These are phyloP conservation scores for Forficula auricularia DNA, from an alignment of 1,140 invertebrate species.

Conservation along the genomic window DNA sequence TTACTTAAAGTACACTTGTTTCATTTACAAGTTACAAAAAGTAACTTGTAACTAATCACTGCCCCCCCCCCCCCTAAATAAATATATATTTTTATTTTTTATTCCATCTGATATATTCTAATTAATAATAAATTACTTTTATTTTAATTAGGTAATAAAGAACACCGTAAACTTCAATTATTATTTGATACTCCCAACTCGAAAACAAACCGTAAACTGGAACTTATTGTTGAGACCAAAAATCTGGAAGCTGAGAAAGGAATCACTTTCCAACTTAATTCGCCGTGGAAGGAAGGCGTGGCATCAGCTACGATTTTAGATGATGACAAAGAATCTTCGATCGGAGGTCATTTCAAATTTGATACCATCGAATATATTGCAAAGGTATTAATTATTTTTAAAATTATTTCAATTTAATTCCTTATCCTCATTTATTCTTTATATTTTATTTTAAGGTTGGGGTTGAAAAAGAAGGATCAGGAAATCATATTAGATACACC, in stretches of 20 bases:
- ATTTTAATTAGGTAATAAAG: slow-evolving; percentile 11
- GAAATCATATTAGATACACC: slow-evolving; percentile 33
- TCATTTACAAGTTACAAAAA: too few relatives aligned
- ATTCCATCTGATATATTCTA: too few relatives aligned
- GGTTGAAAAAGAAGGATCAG: slow-evolving; percentile 34
- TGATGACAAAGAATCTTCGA: slow-evolving; percentile 33
- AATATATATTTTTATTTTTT: too few relatives aligned
- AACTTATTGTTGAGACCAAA: slow-evolving; percentile 21
- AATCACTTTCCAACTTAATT: background rate
- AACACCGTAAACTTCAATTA: slow-evolving; percentile 29
- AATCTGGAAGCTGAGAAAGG: slow-evolving; percentile 16
- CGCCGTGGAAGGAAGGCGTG: slow-evolving; percentile 14
- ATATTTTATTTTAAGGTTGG: slow-evolving; percentile 28
- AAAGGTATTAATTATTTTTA: slow-evolving; percentile 15
- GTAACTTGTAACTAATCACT: too few relatives aligned
- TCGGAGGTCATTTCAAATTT: slow-evolving; percentile 32
- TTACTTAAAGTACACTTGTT: too few relatives aligned
- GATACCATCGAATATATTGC: slow-evolving; percentile 39
- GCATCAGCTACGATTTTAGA: slow-evolving; percentile 25
- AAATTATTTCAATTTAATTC: too few relatives aligned
- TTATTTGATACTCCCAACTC: slow-evolving; percentile 44
- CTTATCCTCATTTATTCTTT: too few relatives aligned
- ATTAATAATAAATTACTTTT: too few relatives aligned
- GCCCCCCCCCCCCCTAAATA: too few relatives aligned
- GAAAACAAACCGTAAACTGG: slow-evolving; percentile 37